These are phyloP conservation scores for Thereva nobilitata DNA, from an alignment of 2,888 invertebrate species.

Conservation along the genomic window DNA sequence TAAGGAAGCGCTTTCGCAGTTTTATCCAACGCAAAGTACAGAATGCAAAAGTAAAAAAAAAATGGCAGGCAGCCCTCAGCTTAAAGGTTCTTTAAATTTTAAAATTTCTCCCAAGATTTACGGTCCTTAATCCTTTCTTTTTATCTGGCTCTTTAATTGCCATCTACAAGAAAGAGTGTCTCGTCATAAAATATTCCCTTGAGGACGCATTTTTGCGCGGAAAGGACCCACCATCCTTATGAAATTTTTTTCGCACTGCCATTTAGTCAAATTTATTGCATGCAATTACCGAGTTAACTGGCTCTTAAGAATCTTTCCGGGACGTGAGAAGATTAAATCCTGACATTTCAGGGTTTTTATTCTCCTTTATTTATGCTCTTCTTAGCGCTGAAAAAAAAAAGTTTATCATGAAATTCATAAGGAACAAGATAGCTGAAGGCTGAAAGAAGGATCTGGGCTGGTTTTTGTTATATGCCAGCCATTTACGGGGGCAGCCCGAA, in stretches of 20 bases:
- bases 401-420: constrained; percentile 19
- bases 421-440: too few relatives aligned
- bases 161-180: neutral
- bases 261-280: constrained; percentile 31
- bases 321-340: constrained; percentile 25
- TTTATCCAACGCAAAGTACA: too few relatives aligned
- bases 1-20: too few relatives aligned
- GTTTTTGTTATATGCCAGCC: too few relatives aligned
- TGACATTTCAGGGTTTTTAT: constrained; percentile 15
- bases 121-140: constrained; percentile 21
- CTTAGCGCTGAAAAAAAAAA: constrained; percentile 3
- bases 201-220: constrained; percentile 5
- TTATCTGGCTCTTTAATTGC: constrained; percentile 23
- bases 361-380: constrained; percentile 9
- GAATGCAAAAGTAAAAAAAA: too few relatives aligned
- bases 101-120: constrained; percentile 11
- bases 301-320: constrained; percentile 27
- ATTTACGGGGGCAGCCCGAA: too few relatives aligned
- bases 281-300: constrained; percentile 33
- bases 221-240: constrained; percentile 16
- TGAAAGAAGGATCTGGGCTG: too few relatives aligned
- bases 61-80: too few relatives aligned
- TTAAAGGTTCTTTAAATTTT: neutral
- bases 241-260: constrained; percentile 18
- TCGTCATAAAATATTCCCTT: constrained; percentile 24